Base-by-base conservation (phyloP, 2,888 invertebrate species). In the Hecatera dysodea region DNA sequence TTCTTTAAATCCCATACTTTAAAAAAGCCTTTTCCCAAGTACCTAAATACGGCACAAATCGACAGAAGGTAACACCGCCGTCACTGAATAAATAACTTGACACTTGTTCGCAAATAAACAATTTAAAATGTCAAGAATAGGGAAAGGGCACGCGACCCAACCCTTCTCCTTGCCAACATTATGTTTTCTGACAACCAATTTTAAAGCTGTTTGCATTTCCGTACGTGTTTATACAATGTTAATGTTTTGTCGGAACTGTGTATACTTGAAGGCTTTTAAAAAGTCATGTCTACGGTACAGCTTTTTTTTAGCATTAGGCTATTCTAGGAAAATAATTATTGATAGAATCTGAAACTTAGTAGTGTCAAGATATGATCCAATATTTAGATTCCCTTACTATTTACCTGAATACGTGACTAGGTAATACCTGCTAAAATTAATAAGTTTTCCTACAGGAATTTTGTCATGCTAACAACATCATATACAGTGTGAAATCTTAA, bases 71-170 rank as follows among this genome's bases (percentile, higher is more conserved):
- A 83, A 80, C 84, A 83, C 74, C 56, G 50, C 57, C 83, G 76
- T 90, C 90, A 83, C 88, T 94, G 93, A 95, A 94, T 95, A 95
- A 95, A 95, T 94, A 94, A 93, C 93, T 93, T 91, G 94, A 95
- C 95, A 94, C 94, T 94, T 94, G 95, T 94, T 93, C 90, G 91
- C 91, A 95, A 95, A 95, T 94, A 95, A 95, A 96, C 95, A 96
- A 95, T 95, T 95, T 95, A 95, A 95, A 95, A 95, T 94, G 95
- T 95, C 95, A 95, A 94, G 95, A 93, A 94, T 91, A 91, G 92
- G 91, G 90, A 92, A 94, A 95, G 94, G 95, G 94, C 90, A 88
- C 86, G 86, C 87, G 82, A 83, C 86, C 88, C 90, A 93, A 94
- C 94, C 95, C 95, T 93, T 94, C 90, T 90, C 90, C 90, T 89